These are phyloP conservation scores for Micromys minutus DNA, from an alignment of 2,113 vertebrate species.

Conservation along the genomic window DNA sequence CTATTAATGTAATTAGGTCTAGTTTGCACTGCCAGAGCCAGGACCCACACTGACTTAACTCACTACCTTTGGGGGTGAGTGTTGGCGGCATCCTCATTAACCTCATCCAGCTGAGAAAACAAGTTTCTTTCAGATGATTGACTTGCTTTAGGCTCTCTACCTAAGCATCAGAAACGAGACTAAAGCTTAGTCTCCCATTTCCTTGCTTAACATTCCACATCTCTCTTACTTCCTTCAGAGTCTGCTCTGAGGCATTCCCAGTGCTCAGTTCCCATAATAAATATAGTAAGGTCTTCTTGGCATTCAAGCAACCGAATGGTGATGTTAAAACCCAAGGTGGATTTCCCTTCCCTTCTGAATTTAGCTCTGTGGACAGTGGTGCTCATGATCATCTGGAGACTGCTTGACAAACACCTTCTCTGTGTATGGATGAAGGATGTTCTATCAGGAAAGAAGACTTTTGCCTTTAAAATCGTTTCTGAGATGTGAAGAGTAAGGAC, in stretches of 20 bases:
- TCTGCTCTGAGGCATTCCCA: not conserved
- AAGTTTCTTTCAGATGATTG: not conserved
- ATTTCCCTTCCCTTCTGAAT: not conserved
- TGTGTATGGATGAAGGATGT: not conserved
- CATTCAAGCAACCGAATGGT: constrained; percentile 47
- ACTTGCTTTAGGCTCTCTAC: not conserved
- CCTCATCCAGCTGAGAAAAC: not conserved
- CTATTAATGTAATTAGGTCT: not conserved
- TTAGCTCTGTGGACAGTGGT: not conserved
- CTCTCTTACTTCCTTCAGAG: not conserved
- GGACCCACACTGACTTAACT: not conserved
- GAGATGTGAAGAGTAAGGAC: not conserved
- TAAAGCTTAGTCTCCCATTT: not conserved
- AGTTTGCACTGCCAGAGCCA: not conserved
- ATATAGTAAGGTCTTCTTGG: not conserved
- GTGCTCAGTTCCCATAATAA: not conserved
- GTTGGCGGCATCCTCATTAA: not conserved
- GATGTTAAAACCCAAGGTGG: not conserved
- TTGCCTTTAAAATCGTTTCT: constrained; percentile 33
- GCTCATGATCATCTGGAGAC: not conserved
- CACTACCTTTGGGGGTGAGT: not conserved
- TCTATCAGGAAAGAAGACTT: not conserved
- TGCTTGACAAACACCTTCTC: not conserved
- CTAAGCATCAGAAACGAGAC: not conserved
- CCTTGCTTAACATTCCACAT: not conserved